Base-by-base conservation (phyloP, 2,888 invertebrate species). In the Drosophila eohydei region DNA sequence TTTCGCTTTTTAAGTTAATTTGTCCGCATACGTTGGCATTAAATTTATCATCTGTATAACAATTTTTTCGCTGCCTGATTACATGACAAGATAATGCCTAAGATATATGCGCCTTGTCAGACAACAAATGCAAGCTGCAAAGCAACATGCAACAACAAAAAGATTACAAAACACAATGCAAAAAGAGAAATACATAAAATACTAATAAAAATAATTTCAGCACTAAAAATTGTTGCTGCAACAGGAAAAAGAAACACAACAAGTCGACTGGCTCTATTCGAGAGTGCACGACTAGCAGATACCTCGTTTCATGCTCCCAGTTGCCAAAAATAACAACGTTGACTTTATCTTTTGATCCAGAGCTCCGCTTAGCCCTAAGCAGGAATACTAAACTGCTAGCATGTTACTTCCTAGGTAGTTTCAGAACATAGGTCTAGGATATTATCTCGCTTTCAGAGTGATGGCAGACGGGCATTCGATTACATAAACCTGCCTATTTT, bases 61-160 rank as follows among this genome's bases (percentile, higher is more conserved):
- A 68, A 43, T 56, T 32, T 48, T 61, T 58, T 26, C 36, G 36
- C 66, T 71, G 67, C 66, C 77, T 82, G 83, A 83, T 83, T 76
- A 69, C 81, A 81, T 87, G 89, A 89, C 89, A 89, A 84, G 84
- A 84, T 84, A 84, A 87, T 84, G 81, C 71, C 62, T 69, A 85
- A 83, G 89, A 85, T 85, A 89, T 87, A 89, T 87, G 88, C 79
- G 88, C 71, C 77, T 77, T 88, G 83, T 82, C 88, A 82, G 86
- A 76, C 77, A 66, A 63, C 64, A 62, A 72, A 76, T 68, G 63
- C 63, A 72, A 74, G 74, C 74, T 72, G 62, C 80, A 78, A 76
- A 80, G 38, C 65, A 78, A 76, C 77, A 76, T 64, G 75, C 65
- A 70, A 63, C 72, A 74, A 66, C 57, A 68, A 5, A 32, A 51